Evolutionary conservation across 2,888 invertebrate species (phyloP).

Genomic region (Glyphotaelius pellucidus): DNA sequence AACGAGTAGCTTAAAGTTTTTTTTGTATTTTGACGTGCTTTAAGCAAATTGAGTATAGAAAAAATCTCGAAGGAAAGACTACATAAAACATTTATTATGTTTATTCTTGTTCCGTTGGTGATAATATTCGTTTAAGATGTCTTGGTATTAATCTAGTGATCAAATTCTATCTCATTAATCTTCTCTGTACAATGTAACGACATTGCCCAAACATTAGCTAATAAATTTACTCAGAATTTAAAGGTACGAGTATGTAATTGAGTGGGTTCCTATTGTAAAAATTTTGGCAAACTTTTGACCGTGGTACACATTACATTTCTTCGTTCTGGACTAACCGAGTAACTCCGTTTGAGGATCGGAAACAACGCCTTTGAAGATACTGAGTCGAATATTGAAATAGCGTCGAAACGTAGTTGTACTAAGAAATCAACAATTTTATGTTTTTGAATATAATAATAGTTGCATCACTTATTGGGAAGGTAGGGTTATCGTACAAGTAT

Average conservation of each 20-base stretch:
- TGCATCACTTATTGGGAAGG: not conserved
- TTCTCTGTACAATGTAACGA: not conserved
- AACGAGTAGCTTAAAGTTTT: not conserved
- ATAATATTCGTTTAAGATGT: not conserved
- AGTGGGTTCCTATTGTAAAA: not conserved
- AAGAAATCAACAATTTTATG: not conserved
- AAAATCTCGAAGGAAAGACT: not conserved
- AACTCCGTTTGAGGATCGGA: constrained; percentile 62
- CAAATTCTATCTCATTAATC: not conserved
- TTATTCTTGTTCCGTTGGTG: not conserved
- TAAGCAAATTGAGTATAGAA: not conserved
- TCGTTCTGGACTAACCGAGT: constrained; percentile 60
- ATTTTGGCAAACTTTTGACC: constrained; percentile 31
- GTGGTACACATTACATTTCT: not conserved
- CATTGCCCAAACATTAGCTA: not conserved
- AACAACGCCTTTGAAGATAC: constrained; percentile 54
- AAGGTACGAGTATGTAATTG: not conserved
- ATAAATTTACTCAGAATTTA: not conserved
- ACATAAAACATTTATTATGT: not conserved
- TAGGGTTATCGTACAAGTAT: not conserved
- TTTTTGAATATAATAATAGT: not conserved
- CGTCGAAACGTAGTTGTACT: not conserved
- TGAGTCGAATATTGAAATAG: constrained; percentile 42
- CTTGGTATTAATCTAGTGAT: not conserved
- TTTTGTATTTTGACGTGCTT: not conserved